phyloP scores from a whole-genome alignment of 2,888 invertebrate species.

The Acholoe squamosa region DNA sequence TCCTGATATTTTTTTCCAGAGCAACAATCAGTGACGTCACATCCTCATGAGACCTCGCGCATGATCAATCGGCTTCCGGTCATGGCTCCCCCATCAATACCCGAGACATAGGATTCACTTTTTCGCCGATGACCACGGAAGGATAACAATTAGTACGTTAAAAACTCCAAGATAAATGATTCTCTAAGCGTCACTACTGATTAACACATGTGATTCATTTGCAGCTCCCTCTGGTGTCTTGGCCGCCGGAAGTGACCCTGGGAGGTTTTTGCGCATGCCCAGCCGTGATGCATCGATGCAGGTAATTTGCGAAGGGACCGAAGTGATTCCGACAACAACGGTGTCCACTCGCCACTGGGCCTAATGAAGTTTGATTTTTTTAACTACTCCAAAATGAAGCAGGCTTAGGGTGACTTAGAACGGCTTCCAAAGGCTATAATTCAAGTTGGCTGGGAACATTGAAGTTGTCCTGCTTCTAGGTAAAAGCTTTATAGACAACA shows the following conservation, averaged over 20 bases:
- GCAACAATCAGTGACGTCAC: conserved; percentile 56
- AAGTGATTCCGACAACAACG: conserved; percentile 41
- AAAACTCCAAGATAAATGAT: conserved; percentile 55
- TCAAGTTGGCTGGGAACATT: neutral
- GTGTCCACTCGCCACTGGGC: conserved; percentile 6
- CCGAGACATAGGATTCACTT: conserved; percentile 46
- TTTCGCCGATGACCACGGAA: conserved; percentile 45
- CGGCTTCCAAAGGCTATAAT: neutral
- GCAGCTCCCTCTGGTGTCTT: conserved; percentile 49
- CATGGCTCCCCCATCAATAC: conserved; percentile 31
- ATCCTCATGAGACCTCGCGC: conserved; percentile 33
- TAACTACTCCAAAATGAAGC: neutral
- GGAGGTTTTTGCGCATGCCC: conserved; percentile 55
- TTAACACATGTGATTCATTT: conserved; percentile 52
- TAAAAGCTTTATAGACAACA: neutral
- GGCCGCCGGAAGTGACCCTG: neutral
- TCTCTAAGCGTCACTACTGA: conserved; percentile 34
- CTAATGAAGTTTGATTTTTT: conserved; percentile 19
- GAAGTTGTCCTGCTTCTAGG: neutral
- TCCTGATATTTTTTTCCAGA: conserved; percentile 22
- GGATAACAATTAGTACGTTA: conserved; percentile 56
- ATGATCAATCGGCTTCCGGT: conserved; percentile 53
- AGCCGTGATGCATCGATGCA: conserved; percentile 49
- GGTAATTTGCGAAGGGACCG: conserved; percentile 50
- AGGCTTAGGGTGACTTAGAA: neutral